Evolutionary conservation across 2,113 vertebrate genomes (phyloP), one percentile per base, ranked within the genome.

Genomic region (Herpailurus yagouaroundi): DNA sequence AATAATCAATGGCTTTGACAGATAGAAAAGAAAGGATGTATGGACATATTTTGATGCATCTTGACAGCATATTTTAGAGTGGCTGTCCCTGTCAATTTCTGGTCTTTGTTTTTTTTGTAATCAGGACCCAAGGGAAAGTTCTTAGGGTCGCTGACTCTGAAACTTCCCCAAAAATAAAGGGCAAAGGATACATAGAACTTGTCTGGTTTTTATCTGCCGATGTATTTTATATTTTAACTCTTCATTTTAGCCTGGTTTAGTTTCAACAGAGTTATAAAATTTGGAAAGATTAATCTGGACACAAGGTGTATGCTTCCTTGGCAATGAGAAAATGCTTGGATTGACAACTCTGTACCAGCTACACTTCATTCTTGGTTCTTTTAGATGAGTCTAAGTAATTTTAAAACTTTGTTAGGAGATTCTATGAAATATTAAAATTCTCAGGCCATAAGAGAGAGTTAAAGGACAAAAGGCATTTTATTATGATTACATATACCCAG

Each of bases 1-100:
- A 98, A 98, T 98, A 98, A 99, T 99, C 98, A 98, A 99, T 98
- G 97, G 0, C 92, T 98, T 97, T 98, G 98, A 98, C 98, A 98
- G 98, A 95, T 93, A 97, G 97, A 97, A 97, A 98, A 95, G 97
- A 69, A 97, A 88, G 91, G 97, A 97, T 81, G 97, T 1, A 33
- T 66, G 50, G 82, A 96, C 97, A 97, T 97, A 97, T 98, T 98
- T 93, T 98, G 98, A 98, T 98, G 94, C 88, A 97, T 87, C 88
- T 80, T 98, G 98, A 98, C 98, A 98, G 98, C 50, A n/a, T 95
- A 92, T 98, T 96, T 97, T 89, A 96, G 96, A 96, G 80, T 96
- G 80, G 66, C 97, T 98, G 98, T 98, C 94, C 76, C 93, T 98
- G 97, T 97, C 96, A 97, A 82, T 68, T 89, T 97, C 94, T 77